Evolutionary conservation across 2,888 invertebrate species (phyloP).

Genomic region (Aphelenchoides bicaudatus): DNA sequence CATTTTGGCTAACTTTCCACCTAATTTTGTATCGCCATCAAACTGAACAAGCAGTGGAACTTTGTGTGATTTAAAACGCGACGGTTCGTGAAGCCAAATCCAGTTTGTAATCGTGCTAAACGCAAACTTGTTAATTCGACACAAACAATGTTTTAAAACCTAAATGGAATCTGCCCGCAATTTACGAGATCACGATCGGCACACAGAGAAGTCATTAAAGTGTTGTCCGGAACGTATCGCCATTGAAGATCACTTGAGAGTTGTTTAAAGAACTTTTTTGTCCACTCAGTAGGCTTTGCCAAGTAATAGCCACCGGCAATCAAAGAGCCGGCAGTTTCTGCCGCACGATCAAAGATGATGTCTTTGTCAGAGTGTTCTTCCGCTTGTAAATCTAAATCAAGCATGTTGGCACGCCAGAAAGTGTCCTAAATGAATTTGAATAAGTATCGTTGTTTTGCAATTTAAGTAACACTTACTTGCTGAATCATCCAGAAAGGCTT

Average conservation of each 20-base stretch:
- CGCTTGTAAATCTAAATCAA: constrained; percentile 29
- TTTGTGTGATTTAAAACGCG: constrained; percentile 20
- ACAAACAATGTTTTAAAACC: constrained; percentile 19
- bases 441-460: constrained; percentile 9
- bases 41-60: constrained; percentile 53
- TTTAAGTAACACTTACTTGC: constrained; percentile 36
- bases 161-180: constrained; percentile 38
- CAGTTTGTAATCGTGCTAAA: constrained; percentile 53
- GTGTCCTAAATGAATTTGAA: constrained; percentile 44
- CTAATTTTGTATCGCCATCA: constrained; percentile 54
- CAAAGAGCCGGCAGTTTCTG: constrained; percentile 38
- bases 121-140: background rate
- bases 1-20: constrained; percentile 46
- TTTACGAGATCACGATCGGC: constrained; percentile 24
- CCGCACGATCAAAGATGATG: constrained; percentile 50
- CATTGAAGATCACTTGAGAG: constrained; percentile 45
- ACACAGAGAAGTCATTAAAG: constrained; percentile 57
- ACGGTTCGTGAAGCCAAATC: constrained; percentile 50
- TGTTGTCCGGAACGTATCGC: constrained; percentile 55
- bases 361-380: background rate
- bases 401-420: constrained; percentile 47
- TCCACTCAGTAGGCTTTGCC: constrained; percentile 36
- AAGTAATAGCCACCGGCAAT: constrained; percentile 57
- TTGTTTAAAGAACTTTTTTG: constrained; percentile 43
- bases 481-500: constrained; percentile 58